Evolutionary conservation across 1,140 invertebrate species (phyloP).

Genomic region (Chironomus tepperi): DNA sequence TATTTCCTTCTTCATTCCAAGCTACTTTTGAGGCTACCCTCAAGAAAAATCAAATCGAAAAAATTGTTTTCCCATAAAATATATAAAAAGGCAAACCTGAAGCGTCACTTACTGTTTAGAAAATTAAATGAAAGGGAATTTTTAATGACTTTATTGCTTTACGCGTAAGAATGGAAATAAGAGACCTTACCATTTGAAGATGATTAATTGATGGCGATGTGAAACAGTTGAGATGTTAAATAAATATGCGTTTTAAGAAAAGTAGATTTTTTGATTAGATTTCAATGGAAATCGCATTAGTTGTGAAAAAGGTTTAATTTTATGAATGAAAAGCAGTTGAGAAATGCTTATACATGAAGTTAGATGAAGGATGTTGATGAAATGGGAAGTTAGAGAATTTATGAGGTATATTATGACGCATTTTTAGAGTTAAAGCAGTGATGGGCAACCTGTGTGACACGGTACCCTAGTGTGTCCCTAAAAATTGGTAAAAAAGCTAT

Average conservation of each 20-base stretch:
- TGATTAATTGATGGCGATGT: not conserved
- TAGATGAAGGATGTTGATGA: not conserved
- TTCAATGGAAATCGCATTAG: slow-evolving; percentile 10
- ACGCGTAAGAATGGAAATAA: slow-evolving; percentile 2
- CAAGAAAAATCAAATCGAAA: not conserved
- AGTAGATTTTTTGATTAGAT: slow-evolving; percentile 4
- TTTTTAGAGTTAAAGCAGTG: too few relatives aligned
- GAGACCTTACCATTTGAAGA: not conserved
- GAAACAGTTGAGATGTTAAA: not conserved
- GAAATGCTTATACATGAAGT: not conserved
- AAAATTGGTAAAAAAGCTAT: too few relatives aligned
- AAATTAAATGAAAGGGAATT: not conserved
- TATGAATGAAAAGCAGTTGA: not conserved
- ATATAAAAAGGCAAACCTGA: not conserved
- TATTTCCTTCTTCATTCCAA: not conserved
- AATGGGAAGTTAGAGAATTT: too few relatives aligned
- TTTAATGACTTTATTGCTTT: slow-evolving; percentile 4
- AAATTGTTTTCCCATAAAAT: slow-evolving; percentile 11
- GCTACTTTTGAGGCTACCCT: not conserved
- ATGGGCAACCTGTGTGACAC: too few relatives aligned
- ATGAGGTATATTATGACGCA: too few relatives aligned
- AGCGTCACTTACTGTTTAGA: not conserved
- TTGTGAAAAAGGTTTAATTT: too few relatives aligned
- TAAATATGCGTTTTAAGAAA: not conserved
- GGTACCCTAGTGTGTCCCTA: too few relatives aligned